Evolutionary conservation across 2,888 invertebrate species (phyloP).

Genomic region (Callinectes sapidus): DNA sequence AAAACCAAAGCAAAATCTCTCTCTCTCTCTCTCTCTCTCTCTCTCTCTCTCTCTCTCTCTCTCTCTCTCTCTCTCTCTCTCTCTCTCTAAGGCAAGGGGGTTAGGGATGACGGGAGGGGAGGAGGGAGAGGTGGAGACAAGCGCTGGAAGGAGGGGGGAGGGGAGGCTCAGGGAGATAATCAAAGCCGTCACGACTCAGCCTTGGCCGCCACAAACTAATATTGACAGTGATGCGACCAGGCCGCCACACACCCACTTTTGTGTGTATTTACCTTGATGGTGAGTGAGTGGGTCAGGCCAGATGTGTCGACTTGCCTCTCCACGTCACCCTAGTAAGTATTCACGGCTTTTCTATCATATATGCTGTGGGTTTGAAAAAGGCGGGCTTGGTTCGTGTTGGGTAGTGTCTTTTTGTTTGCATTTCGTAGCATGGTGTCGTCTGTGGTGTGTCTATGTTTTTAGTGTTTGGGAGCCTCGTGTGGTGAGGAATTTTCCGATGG

Average conservation of each 20-base stretch:
- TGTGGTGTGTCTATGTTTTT: neutral
- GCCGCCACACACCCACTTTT: neutral
- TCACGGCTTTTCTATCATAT: neutral
- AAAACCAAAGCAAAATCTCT: neutral
- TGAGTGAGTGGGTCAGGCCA: neutral
- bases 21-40: slow-evolving; percentile 14
- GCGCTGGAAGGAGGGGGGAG: neutral
- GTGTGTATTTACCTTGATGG: neutral
- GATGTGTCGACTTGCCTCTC: slow-evolving; percentile 5
- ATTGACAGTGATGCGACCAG: slow-evolving; percentile 40
- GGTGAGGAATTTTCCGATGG: too few relatives aligned
- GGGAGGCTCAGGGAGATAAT: neutral
- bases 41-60: slow-evolving; percentile 26
- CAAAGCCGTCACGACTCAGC: slow-evolving; percentile 12
- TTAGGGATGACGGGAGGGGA: too few relatives aligned
- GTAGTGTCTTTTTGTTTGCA: neutral
- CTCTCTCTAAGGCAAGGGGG: too few relatives aligned
- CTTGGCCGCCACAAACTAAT: slow-evolving; percentile 30
- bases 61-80: neutral
- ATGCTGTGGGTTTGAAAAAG: neutral
- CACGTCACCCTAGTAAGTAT: neutral
- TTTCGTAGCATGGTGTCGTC: neutral
- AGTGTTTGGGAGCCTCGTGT: too few relatives aligned
- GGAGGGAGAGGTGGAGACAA: neutral
- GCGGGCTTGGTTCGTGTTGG: neutral